These are phyloP conservation scores for Melipona bicolor DNA, from an alignment of 2,888 invertebrate species.

Conservation along the genomic window DNA sequence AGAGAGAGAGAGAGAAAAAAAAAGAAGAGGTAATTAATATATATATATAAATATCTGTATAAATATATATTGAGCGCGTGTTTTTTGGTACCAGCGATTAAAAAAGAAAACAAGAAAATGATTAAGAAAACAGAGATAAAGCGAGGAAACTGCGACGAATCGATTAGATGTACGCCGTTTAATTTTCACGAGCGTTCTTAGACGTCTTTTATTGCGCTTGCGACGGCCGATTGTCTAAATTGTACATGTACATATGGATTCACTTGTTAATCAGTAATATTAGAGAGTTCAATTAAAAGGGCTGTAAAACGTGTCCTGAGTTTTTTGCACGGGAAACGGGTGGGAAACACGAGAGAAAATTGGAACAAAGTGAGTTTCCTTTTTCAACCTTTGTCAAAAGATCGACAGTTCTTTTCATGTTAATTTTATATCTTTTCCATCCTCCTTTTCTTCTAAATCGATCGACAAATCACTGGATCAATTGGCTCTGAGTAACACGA, in stretches of 20 bases:
- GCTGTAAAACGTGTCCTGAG: constrained; percentile 59
- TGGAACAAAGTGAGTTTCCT: not conserved
- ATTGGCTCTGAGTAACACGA: no score
- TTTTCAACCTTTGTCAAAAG: not conserved
- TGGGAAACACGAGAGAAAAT: not conserved
- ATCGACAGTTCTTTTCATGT: not conserved
- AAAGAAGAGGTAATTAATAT: constrained; percentile 55
- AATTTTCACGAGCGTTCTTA: constrained; percentile 70
- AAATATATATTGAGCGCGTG: constrained; percentile 39
- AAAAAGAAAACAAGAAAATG: constrained; percentile 33
- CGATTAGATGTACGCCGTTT: constrained; percentile 65
- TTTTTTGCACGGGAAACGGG: not conserved
- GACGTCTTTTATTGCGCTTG: constrained; percentile 77
- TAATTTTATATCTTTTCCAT: not conserved
- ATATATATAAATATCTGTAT: not conserved
- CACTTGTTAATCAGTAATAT: constrained; percentile 73
- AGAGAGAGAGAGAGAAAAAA: no score
- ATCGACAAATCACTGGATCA: not conserved
- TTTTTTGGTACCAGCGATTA: constrained; percentile 56
- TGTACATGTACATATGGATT: constrained; percentile 75
- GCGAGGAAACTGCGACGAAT: constrained; percentile 5
- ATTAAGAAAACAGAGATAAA: not conserved
- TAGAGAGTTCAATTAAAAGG: constrained; percentile 76
- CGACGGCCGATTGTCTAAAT: constrained; percentile 64
- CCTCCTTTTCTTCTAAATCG: not conserved